Conservation (phyloP, 2,888 invertebrate genomes). For the Quadroppia sp. region DNA sequence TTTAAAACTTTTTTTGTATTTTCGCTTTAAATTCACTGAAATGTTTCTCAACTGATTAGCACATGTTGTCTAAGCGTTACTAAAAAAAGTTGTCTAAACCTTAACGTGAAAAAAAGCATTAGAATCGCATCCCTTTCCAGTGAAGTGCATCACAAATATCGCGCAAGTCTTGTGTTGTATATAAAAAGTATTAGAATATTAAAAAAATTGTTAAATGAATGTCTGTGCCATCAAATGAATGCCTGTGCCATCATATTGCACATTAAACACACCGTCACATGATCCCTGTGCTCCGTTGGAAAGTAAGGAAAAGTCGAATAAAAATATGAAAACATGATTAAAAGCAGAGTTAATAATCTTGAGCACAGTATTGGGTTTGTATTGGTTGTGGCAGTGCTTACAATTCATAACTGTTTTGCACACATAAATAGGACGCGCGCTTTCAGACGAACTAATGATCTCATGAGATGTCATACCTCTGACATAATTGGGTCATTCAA, state of each 20-base stretch:
- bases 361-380: not conserved
- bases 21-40: not conserved
- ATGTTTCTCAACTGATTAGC: slow-evolving; percentile 8
- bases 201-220: too few species aligned
- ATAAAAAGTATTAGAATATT: too few species aligned
- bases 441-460: slow-evolving; percentile 22
- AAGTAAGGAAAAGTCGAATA: not conserved
- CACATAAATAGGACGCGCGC: slow-evolving; percentile 18
- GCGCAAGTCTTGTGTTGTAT: slow-evolving; percentile 19
- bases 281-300: slow-evolving; percentile 11
- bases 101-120: slow-evolving; percentile 30
- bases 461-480: not conserved
- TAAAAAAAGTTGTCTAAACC: slow-evolving; percentile 24
- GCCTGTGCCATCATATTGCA: slow-evolving; percentile 25
- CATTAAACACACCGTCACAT: slow-evolving; percentile 26
- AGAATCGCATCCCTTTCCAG: not conserved
- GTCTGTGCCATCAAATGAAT: not conserved
- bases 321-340: too few species aligned
- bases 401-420: not conserved
- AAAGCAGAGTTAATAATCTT: too few species aligned
- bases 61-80: slow-evolving; percentile 26
- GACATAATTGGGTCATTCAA: slow-evolving; percentile 20
- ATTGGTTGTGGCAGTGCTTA: not conserved
- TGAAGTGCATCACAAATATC: slow-evolving; percentile 31
- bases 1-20: not conserved